These are phyloP conservation scores for Eulithis prunata DNA, from an alignment of 2,888 invertebrate species.

Conservation along the genomic window DNA sequence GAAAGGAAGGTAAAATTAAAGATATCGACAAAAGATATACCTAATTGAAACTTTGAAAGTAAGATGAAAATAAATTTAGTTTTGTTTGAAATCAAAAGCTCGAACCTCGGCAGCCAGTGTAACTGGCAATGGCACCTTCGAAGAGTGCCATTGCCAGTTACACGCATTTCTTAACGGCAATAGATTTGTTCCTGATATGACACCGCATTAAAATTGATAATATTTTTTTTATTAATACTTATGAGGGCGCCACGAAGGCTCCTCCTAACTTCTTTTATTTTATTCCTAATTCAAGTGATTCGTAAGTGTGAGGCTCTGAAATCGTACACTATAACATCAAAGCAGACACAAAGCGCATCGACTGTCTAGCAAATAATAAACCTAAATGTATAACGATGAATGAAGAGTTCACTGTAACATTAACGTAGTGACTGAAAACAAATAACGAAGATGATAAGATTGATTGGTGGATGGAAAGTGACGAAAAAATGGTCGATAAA, in stretches of 20 bases:
- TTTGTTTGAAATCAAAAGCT: not conserved
- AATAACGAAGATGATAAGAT: not conserved
- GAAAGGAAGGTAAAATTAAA: too few relatives aligned
- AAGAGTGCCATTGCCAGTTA: not conserved
- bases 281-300: not conserved
- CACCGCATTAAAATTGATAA: too few relatives aligned
- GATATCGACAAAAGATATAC: too few relatives aligned
- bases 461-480: conserved; percentile 11
- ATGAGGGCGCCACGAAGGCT: too few relatives aligned
- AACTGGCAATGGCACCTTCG: not conserved
- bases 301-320: too few relatives aligned
- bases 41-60: too few relatives aligned
- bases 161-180: conserved; percentile 1
- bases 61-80: not conserved
- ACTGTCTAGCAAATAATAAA: not conserved
- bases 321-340: not conserved
- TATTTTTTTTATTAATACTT: too few relatives aligned
- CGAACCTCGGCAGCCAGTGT: not conserved
- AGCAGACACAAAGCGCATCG: not conserved
- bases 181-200: too few relatives aligned
- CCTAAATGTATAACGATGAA: not conserved
- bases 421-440: not conserved
- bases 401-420: not conserved
- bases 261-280: too few relatives aligned
- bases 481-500: conserved; percentile 24